Evolutionary conservation across 2,888 invertebrate genomes (phyloP), one percentile per base, ranked within the genome.

Genomic region (Spodoptera picta): DNA sequence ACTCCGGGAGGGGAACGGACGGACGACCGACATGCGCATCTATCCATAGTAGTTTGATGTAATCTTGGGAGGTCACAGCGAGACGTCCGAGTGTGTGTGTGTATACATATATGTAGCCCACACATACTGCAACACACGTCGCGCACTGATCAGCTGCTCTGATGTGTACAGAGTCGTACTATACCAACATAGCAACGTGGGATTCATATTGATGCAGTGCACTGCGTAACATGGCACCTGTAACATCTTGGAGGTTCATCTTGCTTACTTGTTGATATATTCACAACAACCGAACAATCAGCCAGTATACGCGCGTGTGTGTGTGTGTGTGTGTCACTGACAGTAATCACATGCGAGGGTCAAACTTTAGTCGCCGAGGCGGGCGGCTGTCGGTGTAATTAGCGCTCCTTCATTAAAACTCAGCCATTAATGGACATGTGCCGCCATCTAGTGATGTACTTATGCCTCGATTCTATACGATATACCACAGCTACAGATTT

Each of bases 41-140:
- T 71, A 58, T 65, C 65, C 65, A 58, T 69, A 73, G 74, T 66
- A 67, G 65, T 56, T 60, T 51, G 73, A 70, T 67, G 73, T 74
- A 69, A 81, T 79, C 69, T 70, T 69, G 57, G 66, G 56, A 70
- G 76, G 65, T 77, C 69, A 64, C 55, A 54, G 57, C 52, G 48
- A 51, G 60, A 66, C 62, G 73, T 55, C 65, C 49, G 56, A 24
- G 50, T 19, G 45, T 23, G 56, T 19, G 45, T n/a, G 44, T 42
- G 24, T 10, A n/a, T 12, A 36, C 42, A 19, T 19, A 19, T 27
- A 5, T 27, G 27, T 27, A 27, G 27, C 27, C 3, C 27, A 27
- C 27, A 27, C 27, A 5, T 27, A 0, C 0, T 4, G 4, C 5
- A 5, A 5, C 27, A 5, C 7, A 36, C 36, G 9, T 7, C 36